Evolutionary conservation across 1,140 invertebrate species (phyloP).

Genomic region (Leptonema lineaticorne): DNA sequence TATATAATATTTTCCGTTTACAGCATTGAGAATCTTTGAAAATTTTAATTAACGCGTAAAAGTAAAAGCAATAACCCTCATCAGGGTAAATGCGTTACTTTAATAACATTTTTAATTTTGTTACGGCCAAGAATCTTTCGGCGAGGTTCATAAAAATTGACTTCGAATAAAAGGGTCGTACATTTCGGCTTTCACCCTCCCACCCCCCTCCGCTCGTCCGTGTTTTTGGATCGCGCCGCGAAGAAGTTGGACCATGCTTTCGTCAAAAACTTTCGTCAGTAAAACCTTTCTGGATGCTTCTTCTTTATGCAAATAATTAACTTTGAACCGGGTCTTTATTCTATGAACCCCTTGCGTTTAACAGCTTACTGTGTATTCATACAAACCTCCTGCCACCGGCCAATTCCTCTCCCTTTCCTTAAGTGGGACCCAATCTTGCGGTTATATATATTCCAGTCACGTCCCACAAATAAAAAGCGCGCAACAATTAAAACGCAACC

Average conservation of each 20-base stretch:
- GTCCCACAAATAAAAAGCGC: slow-evolving; percentile 24
- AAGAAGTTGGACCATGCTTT: slow-evolving; percentile 32
- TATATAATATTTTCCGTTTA: no score
- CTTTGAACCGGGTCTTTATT: slow-evolving; percentile 33
- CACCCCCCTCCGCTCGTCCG: neutral
- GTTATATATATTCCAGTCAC: slow-evolving; percentile 25
- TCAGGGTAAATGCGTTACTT: neutral
- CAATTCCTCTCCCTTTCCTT: neutral
- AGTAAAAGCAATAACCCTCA: no score
- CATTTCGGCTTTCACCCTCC: neutral
- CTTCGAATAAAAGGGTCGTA: slow-evolving; percentile 5
- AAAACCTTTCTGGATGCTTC: slow-evolving; percentile 34
- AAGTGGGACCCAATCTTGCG: neutral
- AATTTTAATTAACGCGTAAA: no score
- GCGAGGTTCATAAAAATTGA: slow-evolving; percentile 11
- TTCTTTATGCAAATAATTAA: slow-evolving; percentile 42
- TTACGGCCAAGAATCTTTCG: slow-evolving; percentile 9
- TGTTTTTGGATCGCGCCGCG: neutral
- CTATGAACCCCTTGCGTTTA: slow-evolving; percentile 35
- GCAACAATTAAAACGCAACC: slow-evolving; percentile 31
- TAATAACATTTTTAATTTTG: slow-evolving; percentile 17
- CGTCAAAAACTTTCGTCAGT: slow-evolving; percentile 39
- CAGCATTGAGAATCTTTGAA: no score
- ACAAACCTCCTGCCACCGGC: neutral
- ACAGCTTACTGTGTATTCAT: slow-evolving; percentile 20